Evolutionary conservation across 1,140 invertebrate genomes (phyloP).

Genomic region (Bombyx mandarina): DNA sequence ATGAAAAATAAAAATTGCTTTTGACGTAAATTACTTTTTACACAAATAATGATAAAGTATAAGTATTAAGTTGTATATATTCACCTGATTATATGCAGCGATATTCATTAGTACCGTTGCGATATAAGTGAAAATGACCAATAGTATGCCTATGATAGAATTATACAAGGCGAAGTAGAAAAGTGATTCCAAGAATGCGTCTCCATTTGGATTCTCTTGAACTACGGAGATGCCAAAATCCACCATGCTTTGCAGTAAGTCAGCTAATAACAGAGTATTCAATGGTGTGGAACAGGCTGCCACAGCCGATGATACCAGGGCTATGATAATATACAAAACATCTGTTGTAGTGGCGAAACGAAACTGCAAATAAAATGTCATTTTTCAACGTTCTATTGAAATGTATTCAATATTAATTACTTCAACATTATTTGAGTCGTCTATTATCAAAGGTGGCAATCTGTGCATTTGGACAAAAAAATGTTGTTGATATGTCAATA

Average conservation of each 20-base stretch:
- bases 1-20: no score
- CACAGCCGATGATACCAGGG: constrained; percentile 71
- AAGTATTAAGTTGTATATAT: constrained; percentile 1
- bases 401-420: no score
- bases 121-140: constrained; percentile 75
- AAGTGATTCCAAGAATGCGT: constrained; percentile 60
- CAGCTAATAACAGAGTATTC: constrained; percentile 80
- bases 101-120: constrained; percentile 78
- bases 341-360: constrained; percentile 73
- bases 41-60: no score
- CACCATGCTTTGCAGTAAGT: constrained; percentile 72
- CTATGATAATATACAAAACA: constrained; percentile 73
- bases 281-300: constrained; percentile 76
- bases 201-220: constrained; percentile 17
- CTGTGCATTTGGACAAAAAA: no score
- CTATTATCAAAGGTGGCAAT: no score
- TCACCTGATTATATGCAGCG: constrained; percentile 77
- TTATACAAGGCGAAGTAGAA: constrained; percentile 73
- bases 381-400: no score
- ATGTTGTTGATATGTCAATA: no score
- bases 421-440: no score
- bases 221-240: constrained; percentile 35
- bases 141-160: constrained; percentile 70
- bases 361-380: constrained; percentile 60
- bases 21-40: no score